Base-by-base conservation (phyloP, 2,113 vertebrate genomes). In the Desmodus rotundus region DNA sequence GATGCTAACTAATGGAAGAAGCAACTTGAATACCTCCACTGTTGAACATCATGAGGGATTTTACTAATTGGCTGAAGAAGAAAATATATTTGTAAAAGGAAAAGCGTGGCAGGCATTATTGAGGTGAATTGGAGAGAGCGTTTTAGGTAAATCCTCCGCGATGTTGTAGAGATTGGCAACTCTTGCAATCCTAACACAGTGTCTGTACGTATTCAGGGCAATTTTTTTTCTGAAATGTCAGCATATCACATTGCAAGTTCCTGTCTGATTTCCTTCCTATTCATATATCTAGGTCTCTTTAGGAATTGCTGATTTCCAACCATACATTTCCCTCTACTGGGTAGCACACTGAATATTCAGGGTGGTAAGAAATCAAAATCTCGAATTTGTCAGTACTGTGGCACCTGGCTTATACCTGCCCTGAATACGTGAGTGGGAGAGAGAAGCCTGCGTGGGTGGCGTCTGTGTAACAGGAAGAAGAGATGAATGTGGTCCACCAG, bases 221-320 rank as follows among this genome's bases (percentile, higher is more conserved):
- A 43, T 26, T 91, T 26, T 91, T 87, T 95, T 12, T 70, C 70
- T 95, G 45, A 95, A 63, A 91, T 97, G 78, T 72, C 78, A 96
- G 74, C 80, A 41, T 87, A 68, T 94, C 91, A 89, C 33, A 65
- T 45, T 87, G 58, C 36, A 91, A 89, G 38, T 89, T 95, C 33
- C 13, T 87, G 77, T 95, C 82, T 95, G 88, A 96, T 97, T 96
- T 96, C 93, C 78, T 93, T 72, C 91, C 83, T 82, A 6, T 92
- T 94, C 87, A 81, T 67, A 70, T 61, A 89, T 52, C 26, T 82
- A 58, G 45, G 5, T 91, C 70, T 96, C 47, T 91, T 89, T 91
- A 91, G 70, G 73, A 95, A 92, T 77, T 67, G 63, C 68, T 93
- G 15, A 96, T 89, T 95, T 95, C 10, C 67, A 72, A 41, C 38